A percentile compares a stretch with the other conserved stretches of the same genome.
phyloP scores from a whole-genome alignment of 2,888 invertebrate genomes.

The Microplitis manilae region DNA sequence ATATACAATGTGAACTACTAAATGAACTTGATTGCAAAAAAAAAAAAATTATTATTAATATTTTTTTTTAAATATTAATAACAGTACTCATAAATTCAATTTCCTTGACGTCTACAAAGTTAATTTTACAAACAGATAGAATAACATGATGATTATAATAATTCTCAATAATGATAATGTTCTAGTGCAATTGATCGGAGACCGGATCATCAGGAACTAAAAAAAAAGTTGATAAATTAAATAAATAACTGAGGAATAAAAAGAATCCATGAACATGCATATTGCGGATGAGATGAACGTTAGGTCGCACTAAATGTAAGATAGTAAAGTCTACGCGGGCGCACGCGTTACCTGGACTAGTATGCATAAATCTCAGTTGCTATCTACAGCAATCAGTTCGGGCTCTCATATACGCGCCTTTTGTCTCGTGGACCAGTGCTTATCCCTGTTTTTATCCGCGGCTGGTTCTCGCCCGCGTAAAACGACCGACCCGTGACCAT shows the following conservation, averaged over 20 bases:
- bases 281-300: slow-evolving; percentile 11
- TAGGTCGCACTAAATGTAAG: neutral
- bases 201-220: neutral
- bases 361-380: slow-evolving; percentile 51
- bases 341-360: slow-evolving; percentile 40
- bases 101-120: neutral
- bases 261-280: too few relatives aligned
- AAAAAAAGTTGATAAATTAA: neutral
- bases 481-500: slow-evolving; percentile 45
- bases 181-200: neutral
- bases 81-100: neutral
- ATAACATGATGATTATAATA: neutral
- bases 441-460: slow-evolving; percentile 48
- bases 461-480: slow-evolving; percentile 51
- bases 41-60: neutral
- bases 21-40: neutral
- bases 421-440: slow-evolving; percentile 47
- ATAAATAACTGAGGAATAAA: neutral
- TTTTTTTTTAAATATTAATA: neutral
- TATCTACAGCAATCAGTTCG: slow-evolving; percentile 48
- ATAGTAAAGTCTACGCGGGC: slow-evolving; percentile 1
- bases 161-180: neutral
- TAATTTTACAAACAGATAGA: neutral
- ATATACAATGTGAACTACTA: too few relatives aligned
- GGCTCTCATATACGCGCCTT: slow-evolving; percentile 46